Evolutionary conservation across 2,113 vertebrate species (phyloP).

Genomic region (Melanocharis versteri): DNA sequence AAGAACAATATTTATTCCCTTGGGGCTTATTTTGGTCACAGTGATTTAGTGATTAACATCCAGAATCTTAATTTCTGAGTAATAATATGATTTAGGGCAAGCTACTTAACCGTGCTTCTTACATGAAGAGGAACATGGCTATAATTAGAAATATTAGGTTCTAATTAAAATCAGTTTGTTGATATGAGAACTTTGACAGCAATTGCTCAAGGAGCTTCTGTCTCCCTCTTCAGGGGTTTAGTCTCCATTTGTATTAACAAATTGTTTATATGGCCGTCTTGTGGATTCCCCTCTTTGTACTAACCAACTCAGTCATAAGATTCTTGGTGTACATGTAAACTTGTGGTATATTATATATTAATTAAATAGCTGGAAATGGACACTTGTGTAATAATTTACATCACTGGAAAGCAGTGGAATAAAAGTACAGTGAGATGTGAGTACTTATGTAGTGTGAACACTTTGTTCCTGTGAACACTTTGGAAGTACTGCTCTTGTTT

Average conservation of each 20-base stretch:
- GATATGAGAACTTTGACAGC: neutral
- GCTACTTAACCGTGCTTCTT: neutral
- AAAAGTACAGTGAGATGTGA: neutral
- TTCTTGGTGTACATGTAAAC: neutral
- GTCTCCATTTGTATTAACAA: neutral
- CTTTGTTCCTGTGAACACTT: neutral
- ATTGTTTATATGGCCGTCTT: neutral
- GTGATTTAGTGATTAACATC: neutral
- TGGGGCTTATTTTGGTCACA: neutral
- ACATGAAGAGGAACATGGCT: neutral
- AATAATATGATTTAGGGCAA: neutral
- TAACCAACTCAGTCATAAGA: neutral
- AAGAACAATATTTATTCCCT: neutral
- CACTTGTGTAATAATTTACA: neutral
- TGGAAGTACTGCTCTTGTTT: neutral
- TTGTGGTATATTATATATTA: neutral
- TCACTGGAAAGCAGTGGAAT: neutral
- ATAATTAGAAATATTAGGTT: neutral
- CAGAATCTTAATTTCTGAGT: neutral
- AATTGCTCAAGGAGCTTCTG: neutral
- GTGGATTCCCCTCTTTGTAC: neutral
- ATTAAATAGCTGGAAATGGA: neutral
- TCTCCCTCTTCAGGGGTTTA: neutral
- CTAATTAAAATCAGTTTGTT: neutral
- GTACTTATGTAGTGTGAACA: neutral